Percentiles rank a stretch among this genome's conserved stretches.
These are phyloP conservation scores for Deroplatys truncata DNA, from an alignment of 2,888 invertebrate species.

Conservation along the genomic window DNA sequence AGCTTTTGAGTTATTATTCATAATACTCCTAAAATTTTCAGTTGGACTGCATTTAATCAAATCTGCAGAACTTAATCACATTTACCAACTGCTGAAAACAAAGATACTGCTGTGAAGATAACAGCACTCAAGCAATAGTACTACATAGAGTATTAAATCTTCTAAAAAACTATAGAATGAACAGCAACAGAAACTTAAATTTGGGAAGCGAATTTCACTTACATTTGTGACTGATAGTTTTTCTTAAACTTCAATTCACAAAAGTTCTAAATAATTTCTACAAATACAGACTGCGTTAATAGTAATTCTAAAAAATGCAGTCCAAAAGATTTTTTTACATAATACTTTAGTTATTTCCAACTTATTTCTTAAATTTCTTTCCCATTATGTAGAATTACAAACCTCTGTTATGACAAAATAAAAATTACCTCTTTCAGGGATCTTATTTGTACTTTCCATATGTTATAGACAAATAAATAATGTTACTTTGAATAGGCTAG, in stretches of 20 bases:
- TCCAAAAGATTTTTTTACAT: background rate
- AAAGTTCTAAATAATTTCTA: too few species aligned
- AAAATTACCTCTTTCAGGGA: constrained; percentile 5
- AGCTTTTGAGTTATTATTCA: background rate
- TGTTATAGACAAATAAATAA: background rate
- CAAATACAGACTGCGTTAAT: too few species aligned
- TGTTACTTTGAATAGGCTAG: background rate
- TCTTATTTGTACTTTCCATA: constrained; percentile 20
- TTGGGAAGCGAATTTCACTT: too few species aligned
- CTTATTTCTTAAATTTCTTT: background rate
- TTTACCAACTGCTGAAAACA: too few species aligned
- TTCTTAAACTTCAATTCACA: too few species aligned
- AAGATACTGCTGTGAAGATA: too few species aligned
- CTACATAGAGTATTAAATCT: too few species aligned
- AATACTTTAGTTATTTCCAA: background rate
- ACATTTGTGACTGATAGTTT: too few species aligned
- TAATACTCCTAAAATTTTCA: background rate
- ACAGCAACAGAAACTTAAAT: too few species aligned
- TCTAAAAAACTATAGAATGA: too few species aligned
- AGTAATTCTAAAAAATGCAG: background rate
- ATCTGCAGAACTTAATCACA: background rate
- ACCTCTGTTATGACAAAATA: background rate
- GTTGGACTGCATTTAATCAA: background rate
- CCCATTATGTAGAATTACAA: background rate
- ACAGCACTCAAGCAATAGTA: too few species aligned